These are phyloP conservation scores for Helleia helle DNA, from an alignment of 2,888 invertebrate genomes.

Conservation along the genomic window DNA sequence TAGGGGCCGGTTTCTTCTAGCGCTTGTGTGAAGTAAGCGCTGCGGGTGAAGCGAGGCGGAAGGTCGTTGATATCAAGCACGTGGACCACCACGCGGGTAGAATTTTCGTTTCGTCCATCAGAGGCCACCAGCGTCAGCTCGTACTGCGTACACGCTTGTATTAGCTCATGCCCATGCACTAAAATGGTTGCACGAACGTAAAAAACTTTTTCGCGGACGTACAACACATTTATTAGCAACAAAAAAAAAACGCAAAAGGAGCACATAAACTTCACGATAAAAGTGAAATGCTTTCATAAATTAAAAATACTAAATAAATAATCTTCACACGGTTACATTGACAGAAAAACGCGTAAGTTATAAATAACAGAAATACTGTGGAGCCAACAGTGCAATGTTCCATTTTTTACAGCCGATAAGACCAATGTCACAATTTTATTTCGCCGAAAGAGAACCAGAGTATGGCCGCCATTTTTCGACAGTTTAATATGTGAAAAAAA, in stretches of 20 bases:
- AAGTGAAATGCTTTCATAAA: conserved; percentile 1
- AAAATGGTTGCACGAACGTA: conserved; percentile 21
- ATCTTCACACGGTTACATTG: conserved; percentile 5
- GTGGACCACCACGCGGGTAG: conserved; percentile 86
- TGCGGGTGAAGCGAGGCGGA: conserved; percentile 85
- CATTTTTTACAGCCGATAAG: conserved; percentile 18
- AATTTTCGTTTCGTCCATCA: conserved; percentile 92
- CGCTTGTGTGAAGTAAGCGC: conserved; percentile 81
- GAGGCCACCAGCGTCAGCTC: conserved; percentile 92
- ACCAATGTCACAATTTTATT: conserved; percentile 14
- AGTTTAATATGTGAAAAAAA: too few species aligned
- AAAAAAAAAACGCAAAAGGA: conserved; percentile 1
- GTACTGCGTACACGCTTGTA: conserved; percentile 77
- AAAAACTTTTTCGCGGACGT: not conserved
- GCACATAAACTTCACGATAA: not conserved
- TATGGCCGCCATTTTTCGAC: too few species aligned
- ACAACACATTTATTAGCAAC: not conserved
- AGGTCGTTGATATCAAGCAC: conserved; percentile 92
- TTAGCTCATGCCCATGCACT: conserved; percentile 64
- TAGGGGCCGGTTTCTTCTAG: conserved; percentile 85
- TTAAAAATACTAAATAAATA: conserved; percentile 3
- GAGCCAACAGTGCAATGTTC: conserved; percentile 14
- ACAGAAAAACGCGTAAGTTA: conserved; percentile 29
- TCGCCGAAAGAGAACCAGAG: conserved; percentile 27
- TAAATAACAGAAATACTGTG: conserved; percentile 16